Conservation (phyloP, 2,888 invertebrate species). For the Caenorhabditis afra region DNA sequence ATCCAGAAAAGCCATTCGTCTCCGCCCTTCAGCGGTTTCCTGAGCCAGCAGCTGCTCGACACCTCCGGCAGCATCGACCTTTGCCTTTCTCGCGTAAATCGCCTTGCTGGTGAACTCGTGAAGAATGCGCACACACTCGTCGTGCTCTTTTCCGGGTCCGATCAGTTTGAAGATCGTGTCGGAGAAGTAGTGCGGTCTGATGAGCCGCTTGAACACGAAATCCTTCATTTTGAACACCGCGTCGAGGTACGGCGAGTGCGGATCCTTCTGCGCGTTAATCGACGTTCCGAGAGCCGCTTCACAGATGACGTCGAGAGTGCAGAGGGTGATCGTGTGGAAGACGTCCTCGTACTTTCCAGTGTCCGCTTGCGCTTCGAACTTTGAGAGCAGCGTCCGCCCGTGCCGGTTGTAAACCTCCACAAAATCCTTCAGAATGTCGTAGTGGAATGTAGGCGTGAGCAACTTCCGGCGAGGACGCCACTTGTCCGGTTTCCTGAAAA, state of each 20-base stretch:
- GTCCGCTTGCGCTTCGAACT: constrained; percentile 72
- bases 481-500: constrained; percentile 80
- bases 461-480: constrained; percentile 82
- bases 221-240: constrained; percentile 79
- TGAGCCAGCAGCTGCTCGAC: constrained; percentile 67
- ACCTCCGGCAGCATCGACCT: constrained; percentile 74
- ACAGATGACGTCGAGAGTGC: constrained; percentile 83
- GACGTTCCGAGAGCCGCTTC: constrained; percentile 80
- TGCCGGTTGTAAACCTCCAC: constrained; percentile 82
- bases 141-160: constrained; percentile 81
- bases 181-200: constrained; percentile 82
- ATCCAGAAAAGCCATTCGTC: constrained; percentile 81
- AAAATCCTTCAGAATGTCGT: constrained; percentile 82
- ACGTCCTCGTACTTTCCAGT: constrained; percentile 67
- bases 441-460: constrained; percentile 83
- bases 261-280: constrained; percentile 77
- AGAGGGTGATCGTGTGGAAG: constrained; percentile 80
- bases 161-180: constrained; percentile 81
- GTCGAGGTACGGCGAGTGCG: constrained; percentile 76
- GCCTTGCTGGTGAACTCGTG: constrained; percentile 82
- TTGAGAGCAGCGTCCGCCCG: constrained; percentile 77
- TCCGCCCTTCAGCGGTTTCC: constrained; percentile 68
- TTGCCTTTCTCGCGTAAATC: constrained; percentile 67
- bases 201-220: constrained; percentile 79
- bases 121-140: constrained; percentile 81